phyloP scores from a whole-genome alignment of 2,797 vertebrate genomes.

The Sarcophilus harrisii region DNA sequence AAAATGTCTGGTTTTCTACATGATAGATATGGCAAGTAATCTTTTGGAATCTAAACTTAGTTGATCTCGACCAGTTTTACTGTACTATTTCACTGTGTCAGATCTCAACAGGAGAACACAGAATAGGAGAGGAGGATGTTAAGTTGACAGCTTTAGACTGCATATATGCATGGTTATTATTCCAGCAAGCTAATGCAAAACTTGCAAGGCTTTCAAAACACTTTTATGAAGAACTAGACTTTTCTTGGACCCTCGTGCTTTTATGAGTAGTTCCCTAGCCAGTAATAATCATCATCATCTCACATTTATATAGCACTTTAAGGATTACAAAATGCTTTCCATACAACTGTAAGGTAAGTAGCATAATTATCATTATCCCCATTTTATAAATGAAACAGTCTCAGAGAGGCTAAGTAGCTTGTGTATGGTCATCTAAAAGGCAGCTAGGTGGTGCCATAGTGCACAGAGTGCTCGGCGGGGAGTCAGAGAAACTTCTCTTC shows the following conservation, averaged over 20 bases:
- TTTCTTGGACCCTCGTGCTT: neutral
- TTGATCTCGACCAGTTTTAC: conserved; percentile 49
- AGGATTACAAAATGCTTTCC: neutral
- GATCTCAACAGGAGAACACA: conserved; percentile 76
- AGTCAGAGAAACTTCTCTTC: neutral
- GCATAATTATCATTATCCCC: neutral
- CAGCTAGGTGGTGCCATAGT: neutral
- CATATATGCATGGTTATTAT: conserved; percentile 77
- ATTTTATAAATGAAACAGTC: neutral
- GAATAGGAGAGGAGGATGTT: conserved; percentile 71
- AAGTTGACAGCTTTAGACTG: conserved; percentile 78
- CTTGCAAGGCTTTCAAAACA: conserved; percentile 63
- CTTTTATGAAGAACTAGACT: conserved; percentile 19
- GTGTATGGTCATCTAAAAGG: neutral
- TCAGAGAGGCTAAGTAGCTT: neutral
- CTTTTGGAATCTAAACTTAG: conserved; percentile 45
- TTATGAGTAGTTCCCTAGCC: neutral
- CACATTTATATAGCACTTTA: neutral
- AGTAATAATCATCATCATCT: neutral
- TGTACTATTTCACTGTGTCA: conserved; percentile 68
- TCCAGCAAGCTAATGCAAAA: conserved; percentile 76
- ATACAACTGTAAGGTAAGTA: neutral
- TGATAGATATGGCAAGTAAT: conserved; percentile 48
- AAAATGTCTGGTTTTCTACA: conserved; percentile 56
- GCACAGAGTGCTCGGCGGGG: no score